phyloP scores from a whole-genome alignment of 2,113 vertebrate genomes.

The Abramis brama region DNA sequence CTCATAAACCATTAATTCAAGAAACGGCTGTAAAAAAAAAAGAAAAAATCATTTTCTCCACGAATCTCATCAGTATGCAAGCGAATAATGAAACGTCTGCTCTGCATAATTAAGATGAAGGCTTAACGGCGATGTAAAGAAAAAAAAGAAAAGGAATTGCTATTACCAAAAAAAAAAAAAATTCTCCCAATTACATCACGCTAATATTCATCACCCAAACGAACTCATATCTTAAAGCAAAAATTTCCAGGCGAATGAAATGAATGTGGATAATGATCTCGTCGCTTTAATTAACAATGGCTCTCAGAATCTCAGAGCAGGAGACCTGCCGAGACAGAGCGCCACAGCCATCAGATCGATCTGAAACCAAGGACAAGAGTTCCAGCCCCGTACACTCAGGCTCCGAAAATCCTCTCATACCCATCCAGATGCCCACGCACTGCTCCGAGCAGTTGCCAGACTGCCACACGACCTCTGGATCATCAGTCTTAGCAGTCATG shows the following conservation, averaged over 20 bases:
- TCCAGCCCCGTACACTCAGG: not conserved
- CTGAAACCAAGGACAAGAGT: not conserved
- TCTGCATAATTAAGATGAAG: conserved; percentile 61
- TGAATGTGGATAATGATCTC: conserved; percentile 52
- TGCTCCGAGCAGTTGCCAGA: not conserved
- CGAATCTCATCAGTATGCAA: conserved; percentile 58
- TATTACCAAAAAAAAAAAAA: conserved; percentile 52
- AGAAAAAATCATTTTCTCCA: conserved; percentile 35
- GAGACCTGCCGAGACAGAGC: not conserved
- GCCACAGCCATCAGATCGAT: not conserved
- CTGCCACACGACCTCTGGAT: not conserved
- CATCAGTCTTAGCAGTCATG: conserved; percentile 5
- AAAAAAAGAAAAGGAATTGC: conserved; percentile 32
- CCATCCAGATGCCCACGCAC: conserved; percentile 20
- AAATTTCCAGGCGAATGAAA: conserved; percentile 44
- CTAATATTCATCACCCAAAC: conserved; percentile 49
- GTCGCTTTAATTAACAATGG: conserved; percentile 58
- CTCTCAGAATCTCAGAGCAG: conserved; percentile 52
- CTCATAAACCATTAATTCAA: conserved; percentile 26
- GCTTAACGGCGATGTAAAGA: conserved; percentile 46
- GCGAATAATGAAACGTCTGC: conserved; percentile 59
- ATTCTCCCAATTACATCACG: conserved; percentile 39
- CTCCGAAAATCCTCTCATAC: not conserved
- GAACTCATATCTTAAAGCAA: conserved; percentile 52
- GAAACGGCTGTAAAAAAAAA: conserved; percentile 41